Percentiles rank a stretch among this genome's conserved stretches.
These are phyloP conservation scores for Sussaba pulchella DNA, from an alignment of 2,888 invertebrate species.

Conservation along the genomic window DNA sequence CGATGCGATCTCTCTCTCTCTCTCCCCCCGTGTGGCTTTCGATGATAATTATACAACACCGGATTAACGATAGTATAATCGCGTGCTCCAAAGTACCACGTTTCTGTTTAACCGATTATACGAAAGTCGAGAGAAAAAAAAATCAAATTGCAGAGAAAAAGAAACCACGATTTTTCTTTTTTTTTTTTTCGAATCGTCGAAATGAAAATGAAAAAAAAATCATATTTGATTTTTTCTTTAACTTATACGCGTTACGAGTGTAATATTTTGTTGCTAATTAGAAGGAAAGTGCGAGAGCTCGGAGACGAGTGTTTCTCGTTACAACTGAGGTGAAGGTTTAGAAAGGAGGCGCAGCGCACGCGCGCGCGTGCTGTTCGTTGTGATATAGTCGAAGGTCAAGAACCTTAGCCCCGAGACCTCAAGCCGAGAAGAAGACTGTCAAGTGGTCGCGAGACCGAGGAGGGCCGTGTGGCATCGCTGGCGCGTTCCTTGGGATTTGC, in stretches of 20 bases:
- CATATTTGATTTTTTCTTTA: too few species aligned
- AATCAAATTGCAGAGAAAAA: not conserved
- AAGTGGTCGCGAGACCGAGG: constrained; percentile 63
- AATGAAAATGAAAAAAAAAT: too few species aligned
- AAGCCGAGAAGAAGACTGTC: constrained; percentile 67
- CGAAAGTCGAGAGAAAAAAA: too few species aligned
- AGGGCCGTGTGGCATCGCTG: constrained; percentile 8
- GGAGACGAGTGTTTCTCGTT: not conserved
- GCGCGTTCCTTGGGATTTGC: not conserved
- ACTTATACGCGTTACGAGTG: not conserved
- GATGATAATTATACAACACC: not conserved
- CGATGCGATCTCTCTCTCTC: not conserved
- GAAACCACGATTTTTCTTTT: too few species aligned
- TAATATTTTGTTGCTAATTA: not conserved
- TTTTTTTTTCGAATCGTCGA: too few species aligned
- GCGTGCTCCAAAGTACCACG: too few species aligned
- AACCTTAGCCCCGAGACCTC: constrained; percentile 68
- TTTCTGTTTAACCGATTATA: too few species aligned
- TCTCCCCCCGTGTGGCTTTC: not conserved
- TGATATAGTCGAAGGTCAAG: constrained; percentile 62
- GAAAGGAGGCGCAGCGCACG: constrained; percentile 24
- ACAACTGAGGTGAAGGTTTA: constrained; percentile 7
- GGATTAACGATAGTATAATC: not conserved
- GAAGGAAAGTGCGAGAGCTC: not conserved
- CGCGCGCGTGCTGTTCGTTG: constrained; percentile 24